phyloP scores from a whole-genome alignment of 1,140 invertebrate genomes.

The Coboldia fuscipes region DNA sequence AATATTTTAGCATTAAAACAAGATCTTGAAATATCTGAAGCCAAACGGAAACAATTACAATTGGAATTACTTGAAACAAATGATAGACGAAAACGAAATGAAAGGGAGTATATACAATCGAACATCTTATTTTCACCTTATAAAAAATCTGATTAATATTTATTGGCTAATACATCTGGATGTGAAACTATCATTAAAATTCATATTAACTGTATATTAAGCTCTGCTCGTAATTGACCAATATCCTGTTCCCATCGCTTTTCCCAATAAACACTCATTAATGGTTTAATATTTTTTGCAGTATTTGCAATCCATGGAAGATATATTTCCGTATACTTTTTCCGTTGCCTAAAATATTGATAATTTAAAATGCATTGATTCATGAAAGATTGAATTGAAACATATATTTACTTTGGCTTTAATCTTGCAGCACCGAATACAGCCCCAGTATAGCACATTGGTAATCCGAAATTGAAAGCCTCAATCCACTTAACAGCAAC shows the following conservation, averaged over 20 bases:
- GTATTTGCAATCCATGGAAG: conserved; percentile 76
- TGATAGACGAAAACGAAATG: too few species aligned
- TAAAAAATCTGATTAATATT: too few species aligned
- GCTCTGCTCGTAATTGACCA: conserved; percentile 53
- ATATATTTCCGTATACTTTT: conserved; percentile 54
- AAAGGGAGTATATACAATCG: too few species aligned
- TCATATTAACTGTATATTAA: conserved; percentile 30
- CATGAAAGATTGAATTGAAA: conserved; percentile 1
- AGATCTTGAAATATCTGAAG: too few species aligned
- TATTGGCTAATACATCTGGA: too few species aligned
- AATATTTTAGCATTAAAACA: too few species aligned
- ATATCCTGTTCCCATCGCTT: conserved; percentile 82
- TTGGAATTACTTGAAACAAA: too few species aligned
- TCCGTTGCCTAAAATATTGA: conserved; percentile 37
- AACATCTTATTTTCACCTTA: too few species aligned
- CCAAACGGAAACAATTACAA: too few species aligned
- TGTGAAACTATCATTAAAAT: too few species aligned
- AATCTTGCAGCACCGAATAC: conserved; percentile 69
- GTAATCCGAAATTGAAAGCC: conserved; percentile 70
- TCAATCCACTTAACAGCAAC: conserved; percentile 96
- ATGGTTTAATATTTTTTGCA: conserved; percentile 40
- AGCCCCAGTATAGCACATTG: conserved; percentile 75
- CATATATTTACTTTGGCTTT: conserved; percentile 42
- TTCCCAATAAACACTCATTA: conserved; percentile 79
- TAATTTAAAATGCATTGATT: background rate